Evolutionary conservation across 2,113 vertebrate genomes (phyloP).

Genomic region (Salvelinus namaycush): DNA sequence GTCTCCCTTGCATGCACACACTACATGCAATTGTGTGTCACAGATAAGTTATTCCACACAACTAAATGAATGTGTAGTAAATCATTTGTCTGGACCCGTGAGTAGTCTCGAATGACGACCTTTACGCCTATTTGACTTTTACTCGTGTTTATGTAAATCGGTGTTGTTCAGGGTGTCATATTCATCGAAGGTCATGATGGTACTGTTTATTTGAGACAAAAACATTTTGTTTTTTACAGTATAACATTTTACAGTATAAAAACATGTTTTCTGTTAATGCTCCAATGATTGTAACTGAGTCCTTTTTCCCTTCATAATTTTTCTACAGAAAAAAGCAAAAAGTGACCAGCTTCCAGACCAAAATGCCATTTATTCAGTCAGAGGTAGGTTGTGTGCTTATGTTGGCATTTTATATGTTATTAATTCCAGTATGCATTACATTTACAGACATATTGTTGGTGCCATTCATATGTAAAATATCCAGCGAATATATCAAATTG

Average conservation of each 20-base stretch:
- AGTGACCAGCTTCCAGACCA: neutral
- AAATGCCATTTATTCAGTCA: conserved; percentile 6
- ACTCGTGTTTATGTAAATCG: conserved; percentile 73
- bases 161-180: conserved; percentile 59
- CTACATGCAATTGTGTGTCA: conserved; percentile 57
- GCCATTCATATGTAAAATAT: conserved; percentile 14
- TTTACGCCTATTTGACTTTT: conserved; percentile 75
- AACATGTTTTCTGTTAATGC: neutral
- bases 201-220: conserved; percentile 15
- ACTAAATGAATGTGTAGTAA: conserved; percentile 74
- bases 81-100: conserved; percentile 55
- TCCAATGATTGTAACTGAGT: neutral
- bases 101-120: conserved; percentile 73
- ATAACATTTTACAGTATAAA: neutral
- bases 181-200: conserved; percentile 61
- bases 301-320: conserved; percentile 1
- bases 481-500: conserved; percentile 33
- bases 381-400: conserved; percentile 26
- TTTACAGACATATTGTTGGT: neutral
- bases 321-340: conserved; percentile 36
- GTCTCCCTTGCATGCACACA: conserved; percentile 50
- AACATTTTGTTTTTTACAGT: conserved; percentile 7
- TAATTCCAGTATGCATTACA: neutral
- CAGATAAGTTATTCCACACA: conserved; percentile 70
- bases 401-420: neutral